Evolutionary conservation across 1,140 invertebrate genomes (phyloP).

Genomic region (Drosophila aff.): DNA sequence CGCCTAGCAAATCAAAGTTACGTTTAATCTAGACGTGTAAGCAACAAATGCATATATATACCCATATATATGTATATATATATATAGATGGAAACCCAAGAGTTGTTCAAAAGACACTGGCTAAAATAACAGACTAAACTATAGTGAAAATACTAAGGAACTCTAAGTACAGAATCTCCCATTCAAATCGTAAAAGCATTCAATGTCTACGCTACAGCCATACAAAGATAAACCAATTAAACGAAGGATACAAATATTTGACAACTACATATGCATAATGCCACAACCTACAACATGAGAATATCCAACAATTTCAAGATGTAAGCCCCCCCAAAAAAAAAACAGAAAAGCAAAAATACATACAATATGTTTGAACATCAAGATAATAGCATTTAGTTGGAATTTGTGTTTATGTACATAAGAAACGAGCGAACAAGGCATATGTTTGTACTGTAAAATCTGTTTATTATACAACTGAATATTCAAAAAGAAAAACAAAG

Average conservation of each 20-base stretch:
- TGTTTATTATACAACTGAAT: slow-evolving; percentile 41
- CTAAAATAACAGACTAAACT: slow-evolving; percentile 22
- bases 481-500: slow-evolving; percentile 10
- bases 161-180: slow-evolving; percentile 32
- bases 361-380: slow-evolving; percentile 10
- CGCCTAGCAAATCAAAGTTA: slow-evolving; percentile 75
- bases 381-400: slow-evolving; percentile 39
- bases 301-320: slow-evolving; percentile 41
- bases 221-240: slow-evolving; percentile 38
- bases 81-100: slow-evolving; percentile 7
- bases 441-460: slow-evolving; percentile 58
- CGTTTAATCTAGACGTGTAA: slow-evolving; percentile 43
- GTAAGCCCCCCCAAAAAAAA: slow-evolving; percentile 10
- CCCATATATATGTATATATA: slow-evolving; percentile 24
- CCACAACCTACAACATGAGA: slow-evolving; percentile 22
- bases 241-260: slow-evolving; percentile 41
- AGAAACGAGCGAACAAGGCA: slow-evolving; percentile 33
- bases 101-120: slow-evolving; percentile 29
- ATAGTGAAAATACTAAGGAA: slow-evolving; percentile 50
- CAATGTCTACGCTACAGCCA: slow-evolving; percentile 75
- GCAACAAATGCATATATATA: slow-evolving; percentile 26
- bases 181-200: slow-evolving; percentile 69
- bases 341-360: background rate
- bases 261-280: slow-evolving; percentile 47
- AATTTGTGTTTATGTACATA: slow-evolving; percentile 61